Conservation (phyloP, 53 echinoderm and acorn worm genomes). For the Luidia sarsii region DNA sequence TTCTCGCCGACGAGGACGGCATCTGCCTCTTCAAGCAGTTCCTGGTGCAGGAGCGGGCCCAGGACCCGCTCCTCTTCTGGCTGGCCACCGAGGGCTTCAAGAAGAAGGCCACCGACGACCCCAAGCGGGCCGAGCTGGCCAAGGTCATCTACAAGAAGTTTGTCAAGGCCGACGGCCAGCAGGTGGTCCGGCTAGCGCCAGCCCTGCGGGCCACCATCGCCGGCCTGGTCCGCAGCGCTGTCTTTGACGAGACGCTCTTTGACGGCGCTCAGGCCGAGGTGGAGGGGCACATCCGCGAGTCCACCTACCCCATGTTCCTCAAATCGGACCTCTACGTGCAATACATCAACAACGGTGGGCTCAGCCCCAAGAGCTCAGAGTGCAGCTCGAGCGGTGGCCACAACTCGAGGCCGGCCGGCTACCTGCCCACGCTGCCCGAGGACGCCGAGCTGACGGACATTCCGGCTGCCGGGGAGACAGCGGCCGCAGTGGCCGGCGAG, state of each 20-base stretch:
- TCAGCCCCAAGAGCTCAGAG: constrained; percentile 85
- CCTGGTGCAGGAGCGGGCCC: constrained; percentile 80
- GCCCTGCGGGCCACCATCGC: constrained; percentile 76
- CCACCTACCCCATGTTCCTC: constrained; percentile 92
- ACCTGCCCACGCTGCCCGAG: constrained; percentile 89
- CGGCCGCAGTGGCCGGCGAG: constrained; percentile 26
- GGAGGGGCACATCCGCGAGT: constrained; percentile 83
- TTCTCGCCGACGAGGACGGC: constrained; percentile 90
- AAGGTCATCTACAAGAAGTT: constrained; percentile 92
- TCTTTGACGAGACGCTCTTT: constrained; percentile 76
- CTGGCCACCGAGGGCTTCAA: constrained; percentile 95
- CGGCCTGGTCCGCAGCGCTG: constrained; percentile 74
- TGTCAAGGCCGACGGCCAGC: constrained; percentile 84
- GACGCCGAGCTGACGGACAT: constrained; percentile 84
- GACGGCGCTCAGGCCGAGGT: constrained; percentile 89
- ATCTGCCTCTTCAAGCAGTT: constrained; percentile 86
- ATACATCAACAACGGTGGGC: constrained; percentile 97
- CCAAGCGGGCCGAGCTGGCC: constrained; percentile 78
- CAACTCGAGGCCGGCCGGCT: constrained; percentile 69
- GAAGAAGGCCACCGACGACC: constrained; percentile 76
- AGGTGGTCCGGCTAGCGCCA: constrained; percentile 69
- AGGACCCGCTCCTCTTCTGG: constrained; percentile 93
- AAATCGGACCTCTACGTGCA: constrained; percentile 98
- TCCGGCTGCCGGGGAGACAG: too few relatives aligned
- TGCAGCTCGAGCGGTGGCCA: constrained; percentile 78